phyloP scores from a whole-genome alignment of 2,797 vertebrate genomes.

The Pachyuromys duprasi region DNA sequence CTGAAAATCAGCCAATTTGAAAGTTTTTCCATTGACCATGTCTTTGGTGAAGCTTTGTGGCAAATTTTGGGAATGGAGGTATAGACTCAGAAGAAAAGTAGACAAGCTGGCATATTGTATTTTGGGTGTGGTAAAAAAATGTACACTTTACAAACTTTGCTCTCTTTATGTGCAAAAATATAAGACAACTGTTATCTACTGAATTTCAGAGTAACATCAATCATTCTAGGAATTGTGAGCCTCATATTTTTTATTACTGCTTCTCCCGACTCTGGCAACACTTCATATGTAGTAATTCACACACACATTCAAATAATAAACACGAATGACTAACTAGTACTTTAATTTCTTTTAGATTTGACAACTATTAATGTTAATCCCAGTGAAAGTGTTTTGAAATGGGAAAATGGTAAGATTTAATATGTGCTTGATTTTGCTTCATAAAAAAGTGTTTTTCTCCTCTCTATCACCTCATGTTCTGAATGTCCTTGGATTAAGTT shows the following conservation, averaged over 20 bases:
- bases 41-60: not conserved
- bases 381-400: not conserved
- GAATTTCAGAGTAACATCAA: not conserved
- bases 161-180: not conserved
- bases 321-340: not conserved
- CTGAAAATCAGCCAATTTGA: not conserved
- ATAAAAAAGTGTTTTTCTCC: not conserved
- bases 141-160: not conserved
- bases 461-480: not conserved
- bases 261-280: not conserved
- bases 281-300: not conserved
- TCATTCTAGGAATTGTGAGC: not conserved
- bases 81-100: not conserved
- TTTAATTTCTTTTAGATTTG: conserved; percentile 43
- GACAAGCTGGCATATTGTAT: not conserved
- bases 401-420: conserved; percentile 15
- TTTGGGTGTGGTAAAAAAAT: not conserved
- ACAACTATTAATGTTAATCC: not conserved
- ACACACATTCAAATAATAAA: not conserved
- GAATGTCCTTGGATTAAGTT: not conserved
- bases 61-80: not conserved
- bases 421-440: not conserved
- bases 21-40: not conserved
- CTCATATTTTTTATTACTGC: not conserved
- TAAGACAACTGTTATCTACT: not conserved